Evolutionary conservation across 2,113 vertebrate species (phyloP), one percentile per base, ranked within the genome.

Genomic region (Chauna torquata): DNA sequence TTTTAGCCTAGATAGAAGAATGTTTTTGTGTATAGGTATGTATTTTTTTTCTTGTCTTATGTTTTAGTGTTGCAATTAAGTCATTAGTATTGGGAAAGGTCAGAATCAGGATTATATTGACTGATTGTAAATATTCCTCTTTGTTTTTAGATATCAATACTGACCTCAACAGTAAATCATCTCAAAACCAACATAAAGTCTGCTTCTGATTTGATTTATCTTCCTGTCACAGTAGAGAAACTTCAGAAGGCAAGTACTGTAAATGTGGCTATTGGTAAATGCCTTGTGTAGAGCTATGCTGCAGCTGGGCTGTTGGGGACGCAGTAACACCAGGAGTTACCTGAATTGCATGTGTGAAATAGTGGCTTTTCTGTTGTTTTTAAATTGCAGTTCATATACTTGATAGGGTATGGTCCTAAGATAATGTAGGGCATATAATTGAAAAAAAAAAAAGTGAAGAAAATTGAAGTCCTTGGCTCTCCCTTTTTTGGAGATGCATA

Each of bases 141-240:
- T 57, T 94, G 8, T 4, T 97, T 96, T 89, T 96, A 99, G 99
- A 97, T 99, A 76, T 98, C 94, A 49, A 90, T 98, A 32, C 98
- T 99, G 96, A 99, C 98, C 93, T 98, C 98, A 87, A 98, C 98
- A 79, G 99, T 99, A 58, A 99, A 97, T 97, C 99, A 99, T 96
- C 98, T 99, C 82, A 99, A 99, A 98, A 96, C 97, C 94, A 99
- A 98, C 90, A 97, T 99, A 59, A 99, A 99, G 96, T 99, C 99
- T 18, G 99, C 99, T 38, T 98, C 99, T 45, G 99, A 99, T 95
- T 97, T 99, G 93, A 98, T 99, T 95, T 98, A 97, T 95, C 98
- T 99, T 88, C 99, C 99, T 32, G 90, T 98, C 45, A 99, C 99
- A 36, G 98, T 99, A 18, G 99, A 99, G 96, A 99, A 99, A 70